Conservation (phyloP, 2,797 vertebrate genomes). For the Garrulus glandarius region DNA sequence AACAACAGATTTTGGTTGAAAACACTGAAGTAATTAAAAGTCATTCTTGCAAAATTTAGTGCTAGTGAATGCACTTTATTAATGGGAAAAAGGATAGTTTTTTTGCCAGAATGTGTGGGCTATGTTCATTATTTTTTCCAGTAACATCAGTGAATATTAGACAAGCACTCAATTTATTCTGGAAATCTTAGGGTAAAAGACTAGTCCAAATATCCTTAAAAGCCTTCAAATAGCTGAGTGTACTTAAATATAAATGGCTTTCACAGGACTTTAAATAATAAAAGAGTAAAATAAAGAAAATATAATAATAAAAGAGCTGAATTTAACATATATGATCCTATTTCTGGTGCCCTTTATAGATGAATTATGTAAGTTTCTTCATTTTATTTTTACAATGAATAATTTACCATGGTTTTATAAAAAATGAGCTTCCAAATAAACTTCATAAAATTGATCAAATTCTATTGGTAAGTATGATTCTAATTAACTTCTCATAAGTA, state of each 20-base stretch:
- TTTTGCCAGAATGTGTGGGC: neutral
- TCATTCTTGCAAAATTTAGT: neutral
- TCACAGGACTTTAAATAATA: neutral
- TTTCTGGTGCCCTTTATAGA: neutral
- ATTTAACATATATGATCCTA: neutral
- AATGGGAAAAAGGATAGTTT: fast-evolving
- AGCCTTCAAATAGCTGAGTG: neutral
- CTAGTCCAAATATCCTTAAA: neutral
- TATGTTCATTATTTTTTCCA: neutral
- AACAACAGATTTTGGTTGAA: neutral
- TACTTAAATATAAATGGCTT: neutral
- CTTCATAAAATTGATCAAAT: neutral
- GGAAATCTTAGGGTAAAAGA: neutral
- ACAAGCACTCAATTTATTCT: neutral
- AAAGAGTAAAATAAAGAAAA: neutral
- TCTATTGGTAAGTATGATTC: neutral
- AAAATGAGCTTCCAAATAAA: neutral
- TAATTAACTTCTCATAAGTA: neutral
- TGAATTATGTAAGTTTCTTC: neutral
- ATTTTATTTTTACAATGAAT: neutral
- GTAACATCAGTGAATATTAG: neutral
- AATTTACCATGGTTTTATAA: neutral
- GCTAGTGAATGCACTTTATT: neutral
- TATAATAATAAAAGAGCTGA: neutral
- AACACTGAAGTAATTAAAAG: neutral